Base-by-base conservation (phyloP, 2,113 vertebrate species). In the Mastomys natalensis region DNA sequence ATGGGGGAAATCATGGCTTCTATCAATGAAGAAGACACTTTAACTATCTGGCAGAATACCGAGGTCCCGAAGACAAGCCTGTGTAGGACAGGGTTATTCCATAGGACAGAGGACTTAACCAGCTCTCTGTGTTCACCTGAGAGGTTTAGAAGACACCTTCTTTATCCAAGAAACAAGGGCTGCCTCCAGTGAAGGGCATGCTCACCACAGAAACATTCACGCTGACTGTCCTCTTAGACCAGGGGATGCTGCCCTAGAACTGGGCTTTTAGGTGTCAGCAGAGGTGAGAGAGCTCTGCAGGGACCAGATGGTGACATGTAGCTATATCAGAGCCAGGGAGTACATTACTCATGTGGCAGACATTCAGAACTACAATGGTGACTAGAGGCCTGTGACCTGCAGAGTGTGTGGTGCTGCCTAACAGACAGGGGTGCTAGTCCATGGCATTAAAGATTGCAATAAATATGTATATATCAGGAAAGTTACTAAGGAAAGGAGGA, bases 171-270 rank as follows among this genome's bases (percentile, higher is more conserved):
- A 16, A 1, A 10, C 3, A 73, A 90, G 43, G 80, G n/a, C 74
- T 34, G 17, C 22, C 3, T n/a, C 19, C 6, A 17, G 34, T 1
- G 34, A 55, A 53, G n/a, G 85, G 64, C 2, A n/a, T 4, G 19
- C 15, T 12, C 1, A 4, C 48, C 4, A 0, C 5, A 5, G 88
- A 70, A 13, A 80, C 53, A 58, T 31, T 70, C 0, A 0, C 3
- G 1, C 1, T 17, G 64, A 29, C n/a, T 74, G n/a, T 80, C 12
- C 15, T 72, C 60, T 92, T 22, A 64, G 93, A 70, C 29, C 37
- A 9, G 70, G 76, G n/a, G 64, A 76, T 45, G 34, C 4, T n/a
- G 45, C 51, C 24, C 0, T 5, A 48, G 48, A 43, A 31, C 43
- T 2, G 26, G 64, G 68, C 37, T 94, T 58, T 55, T 21, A 48